phyloP scores from a whole-genome alignment of 2,888 invertebrate species.

The Ormyrus thymus region DNA sequence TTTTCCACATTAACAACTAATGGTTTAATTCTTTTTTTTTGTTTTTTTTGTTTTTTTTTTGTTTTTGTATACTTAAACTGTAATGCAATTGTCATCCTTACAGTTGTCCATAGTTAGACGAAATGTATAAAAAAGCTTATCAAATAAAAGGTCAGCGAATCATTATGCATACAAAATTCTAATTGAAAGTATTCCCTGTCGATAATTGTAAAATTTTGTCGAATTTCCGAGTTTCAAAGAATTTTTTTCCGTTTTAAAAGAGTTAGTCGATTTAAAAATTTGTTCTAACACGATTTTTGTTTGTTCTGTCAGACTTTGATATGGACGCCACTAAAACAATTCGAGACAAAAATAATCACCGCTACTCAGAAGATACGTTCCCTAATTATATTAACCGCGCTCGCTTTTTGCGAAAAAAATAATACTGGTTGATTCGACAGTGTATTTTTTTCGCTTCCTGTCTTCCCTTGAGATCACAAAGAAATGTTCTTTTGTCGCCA shows the following conservation, averaged over 20 bases:
- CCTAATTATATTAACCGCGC: neutral
- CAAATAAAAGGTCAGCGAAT: constrained; percentile 1
- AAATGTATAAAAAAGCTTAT: constrained; percentile 26
- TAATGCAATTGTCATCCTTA: too few species aligned
- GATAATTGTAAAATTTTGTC: constrained; percentile 34
- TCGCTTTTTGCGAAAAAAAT: constrained; percentile 12
- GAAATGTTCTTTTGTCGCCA: neutral
- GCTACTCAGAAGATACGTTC: neutral
- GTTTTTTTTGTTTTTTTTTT: too few species aligned
- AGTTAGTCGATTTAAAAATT: neutral
- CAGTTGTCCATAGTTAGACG: neutral
- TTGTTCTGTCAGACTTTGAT: constrained; percentile 36
- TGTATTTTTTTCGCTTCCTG: neutral
- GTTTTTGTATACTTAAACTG: too few species aligned
- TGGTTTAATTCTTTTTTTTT: neutral
- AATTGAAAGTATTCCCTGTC: neutral
- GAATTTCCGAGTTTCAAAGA: constrained; percentile 15
- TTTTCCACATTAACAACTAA: constrained; percentile 1
- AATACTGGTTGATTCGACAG: neutral
- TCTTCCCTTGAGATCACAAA: constrained; percentile 29
- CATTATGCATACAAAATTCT: neutral
- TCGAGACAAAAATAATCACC: constrained; percentile 14
- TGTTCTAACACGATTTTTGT: constrained; percentile 14
- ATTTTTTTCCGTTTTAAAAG: constrained; percentile 3
- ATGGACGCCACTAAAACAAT: constrained; percentile 32